phyloP scores from a whole-genome alignment of 2,113 vertebrate species.

The Gracilinanus agilis region DNA sequence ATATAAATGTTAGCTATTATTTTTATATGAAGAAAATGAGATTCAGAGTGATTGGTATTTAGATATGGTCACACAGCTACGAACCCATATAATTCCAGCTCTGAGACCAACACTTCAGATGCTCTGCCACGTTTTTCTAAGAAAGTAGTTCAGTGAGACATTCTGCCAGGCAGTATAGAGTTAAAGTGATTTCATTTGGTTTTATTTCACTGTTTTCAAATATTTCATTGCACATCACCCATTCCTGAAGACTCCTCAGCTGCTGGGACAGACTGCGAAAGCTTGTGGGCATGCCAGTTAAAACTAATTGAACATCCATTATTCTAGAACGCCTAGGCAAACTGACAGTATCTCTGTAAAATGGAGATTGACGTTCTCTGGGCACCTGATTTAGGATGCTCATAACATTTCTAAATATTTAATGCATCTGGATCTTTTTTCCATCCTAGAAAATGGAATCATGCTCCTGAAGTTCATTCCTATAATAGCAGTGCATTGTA shows the following conservation, averaged over 20 bases:
- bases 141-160: background rate
- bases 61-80: background rate
- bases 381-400: conserved; percentile 43
- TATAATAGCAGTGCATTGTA: background rate
- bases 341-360: conserved; percentile 21
- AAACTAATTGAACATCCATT: conserved; percentile 38
- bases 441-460: background rate
- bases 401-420: conserved; percentile 39
- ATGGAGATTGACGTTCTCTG: conserved; percentile 34
- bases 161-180: background rate
- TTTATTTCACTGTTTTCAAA: conserved; percentile 7
- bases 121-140: background rate
- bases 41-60: background rate
- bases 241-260: background rate
- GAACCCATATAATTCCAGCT: background rate
- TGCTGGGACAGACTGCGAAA: conserved; percentile 30
- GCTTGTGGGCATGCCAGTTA: conserved; percentile 21
- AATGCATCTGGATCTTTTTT: background rate
- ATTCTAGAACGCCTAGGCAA: background rate
- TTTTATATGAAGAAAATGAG: background rate
- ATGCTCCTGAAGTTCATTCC: background rate
- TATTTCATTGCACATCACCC: conserved; percentile 9
- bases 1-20: background rate
- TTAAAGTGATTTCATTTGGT: background rate
- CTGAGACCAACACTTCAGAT: no score